Base-by-base conservation (phyloP, 2,888 invertebrate genomes). In the Asteroscopus sphinx region DNA sequence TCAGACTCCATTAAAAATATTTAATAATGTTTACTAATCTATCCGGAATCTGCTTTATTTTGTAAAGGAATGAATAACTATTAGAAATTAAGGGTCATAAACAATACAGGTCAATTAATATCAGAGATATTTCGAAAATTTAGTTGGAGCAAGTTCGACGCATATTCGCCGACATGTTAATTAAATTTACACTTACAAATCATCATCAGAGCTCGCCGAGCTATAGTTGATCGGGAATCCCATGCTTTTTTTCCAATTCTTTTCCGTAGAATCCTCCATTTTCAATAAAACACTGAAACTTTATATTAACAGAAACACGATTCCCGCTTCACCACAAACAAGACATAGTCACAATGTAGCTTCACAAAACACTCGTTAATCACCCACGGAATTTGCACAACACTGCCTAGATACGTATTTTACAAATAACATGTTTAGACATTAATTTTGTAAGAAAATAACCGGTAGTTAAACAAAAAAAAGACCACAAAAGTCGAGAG, bases 161-260 rank as follows among this genome's bases (percentile, higher is more conserved):
- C 32, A 61, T 21, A 49, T 42, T 30, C 33, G 4, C 13, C 1
- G 17, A 42, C 25, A 32, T 36, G 47, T 41, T 56, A 70, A 68
- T 66, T 48, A 11, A 52, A 57, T 66, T 62, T 53, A 60, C 72
- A 91, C 93, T 92, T 78, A 94, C 93, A 85, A 85, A 70, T 95
- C 95, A 60, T 95, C 94, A 21, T 94, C 95, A 0, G 93, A 92
- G 61, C 90, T 92, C 56, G 85, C 90, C 2, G 94, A 93, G 63
- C 89, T 87, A 68, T 91, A 94, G 79, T 95, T 95, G 54, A 95
- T 94, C 41, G 92, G 88, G 61, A 95, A 92, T 8, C 94, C 94
- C 46, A 95, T 80, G 47, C 88, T 87, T 57, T 87, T 89, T 79
- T 94, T 95, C 94, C 95, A 95, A 65, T 94, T 94, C 40, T 87